Base-by-base conservation (phyloP, 1,140 invertebrate species). In the Battus philenor region DNA sequence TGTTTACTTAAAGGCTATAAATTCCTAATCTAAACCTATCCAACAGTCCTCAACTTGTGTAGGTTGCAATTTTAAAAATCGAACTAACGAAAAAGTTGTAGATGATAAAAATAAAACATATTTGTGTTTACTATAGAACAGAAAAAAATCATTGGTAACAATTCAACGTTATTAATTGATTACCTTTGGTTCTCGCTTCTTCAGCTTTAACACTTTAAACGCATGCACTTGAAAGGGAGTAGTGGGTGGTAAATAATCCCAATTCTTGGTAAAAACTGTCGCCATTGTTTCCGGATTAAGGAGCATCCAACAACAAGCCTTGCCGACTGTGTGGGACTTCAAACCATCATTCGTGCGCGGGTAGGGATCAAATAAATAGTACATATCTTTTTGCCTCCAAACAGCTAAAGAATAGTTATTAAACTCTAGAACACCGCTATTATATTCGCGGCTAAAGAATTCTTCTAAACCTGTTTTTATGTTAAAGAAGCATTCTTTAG, bases 311-410 rank as follows among this genome's bases (percentile, higher is more conserved):
- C 87, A 83, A 62, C 86, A 87, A 4, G 86, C 87, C 24, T 71
- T 73, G n/a, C 87, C 81, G 20, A 71, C 56, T 15, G 81, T 69
- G 15, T 73, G 54, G 2, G 75, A 54, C 22, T 68, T 65, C 17
- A 69, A 52, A 1, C 85, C 87, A 48, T 87, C 83, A 4, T 54
- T 63, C 11, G 84, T 80, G 6, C 87, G 65, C 1, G 82, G 78
- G 41, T 88, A 88, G 0, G 87, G 87, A 61, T 89, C 88, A 50
- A 88, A 88, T 30, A 87, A 68, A 49, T 87, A 88, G 48, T 62
- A 88, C 82, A 88, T 86, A 43, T 87, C 86, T 46, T 87, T 80
- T 45, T 88, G 87, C 26, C 80, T 71, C 87, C 87, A 89, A 2
- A 88, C 52, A 0, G 78, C 87, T 1, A 88, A 17, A n/a, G 63